Conservation (phyloP, 2,113 vertebrate species). For the Mesoclemmys tuberculata region DNA sequence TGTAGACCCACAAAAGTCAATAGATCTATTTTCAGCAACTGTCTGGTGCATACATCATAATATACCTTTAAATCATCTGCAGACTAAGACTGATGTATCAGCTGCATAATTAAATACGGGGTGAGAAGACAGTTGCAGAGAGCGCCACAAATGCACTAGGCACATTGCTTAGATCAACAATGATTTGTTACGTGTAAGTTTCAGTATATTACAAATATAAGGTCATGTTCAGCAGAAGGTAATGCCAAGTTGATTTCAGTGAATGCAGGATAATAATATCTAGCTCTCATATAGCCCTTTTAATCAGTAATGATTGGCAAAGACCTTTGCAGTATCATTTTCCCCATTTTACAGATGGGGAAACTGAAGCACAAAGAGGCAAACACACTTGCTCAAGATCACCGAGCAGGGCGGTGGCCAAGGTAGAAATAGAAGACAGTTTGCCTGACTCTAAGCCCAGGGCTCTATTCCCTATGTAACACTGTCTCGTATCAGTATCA, state of each 20-base stretch:
- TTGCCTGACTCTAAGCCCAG: rapidly evolving
- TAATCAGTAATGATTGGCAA: conserved; percentile 37
- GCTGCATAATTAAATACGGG: neutral
- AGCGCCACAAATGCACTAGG: neutral
- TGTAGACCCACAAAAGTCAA: neutral
- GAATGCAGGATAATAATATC: neutral
- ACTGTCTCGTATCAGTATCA: rapidly evolving
- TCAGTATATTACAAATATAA: neutral
- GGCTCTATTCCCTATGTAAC: rapidly evolving
- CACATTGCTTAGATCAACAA: conserved; percentile 31
- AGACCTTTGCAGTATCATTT: neutral
- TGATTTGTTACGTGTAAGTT: neutral
- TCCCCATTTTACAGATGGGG: neutral
- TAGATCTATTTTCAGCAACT: neutral
- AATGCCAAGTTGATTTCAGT: conserved; percentile 16
- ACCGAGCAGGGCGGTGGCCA: neutral
- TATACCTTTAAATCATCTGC: neutral
- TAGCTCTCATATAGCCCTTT: conserved; percentile 6
- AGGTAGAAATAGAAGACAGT: neutral
- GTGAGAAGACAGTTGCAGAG: neutral
- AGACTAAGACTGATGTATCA: neutral
- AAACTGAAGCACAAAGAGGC: neutral
- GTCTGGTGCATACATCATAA: neutral
- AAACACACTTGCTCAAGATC: neutral
- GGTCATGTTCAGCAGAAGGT: neutral